Evolutionary conservation across 2,113 vertebrate genomes (phyloP).

Genomic region (Mugil cephalus): DNA sequence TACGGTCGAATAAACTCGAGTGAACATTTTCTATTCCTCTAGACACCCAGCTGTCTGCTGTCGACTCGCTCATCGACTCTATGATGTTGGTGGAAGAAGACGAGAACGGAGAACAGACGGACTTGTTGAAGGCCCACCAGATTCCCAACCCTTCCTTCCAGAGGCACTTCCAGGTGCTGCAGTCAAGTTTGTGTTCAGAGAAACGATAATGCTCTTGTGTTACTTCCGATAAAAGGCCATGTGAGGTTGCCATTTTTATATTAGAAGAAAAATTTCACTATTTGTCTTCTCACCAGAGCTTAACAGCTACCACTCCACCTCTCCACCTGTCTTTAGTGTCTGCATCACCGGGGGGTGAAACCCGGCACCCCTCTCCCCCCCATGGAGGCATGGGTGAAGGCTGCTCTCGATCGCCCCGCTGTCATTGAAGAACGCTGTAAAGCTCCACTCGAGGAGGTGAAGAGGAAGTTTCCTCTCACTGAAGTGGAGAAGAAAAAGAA

Average conservation of each 20-base stretch:
- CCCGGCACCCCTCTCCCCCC: slow-evolving; percentile 87
- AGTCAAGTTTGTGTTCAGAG: slow-evolving; percentile 2
- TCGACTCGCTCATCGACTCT: slow-evolving; percentile 92
- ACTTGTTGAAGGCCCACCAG: slow-evolving; percentile 89
- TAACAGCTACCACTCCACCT: slow-evolving; percentile 9
- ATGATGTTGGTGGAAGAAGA: slow-evolving; percentile 91
- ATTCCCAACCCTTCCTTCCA: slow-evolving; percentile 95
- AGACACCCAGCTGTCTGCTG: slow-evolving; percentile 89
- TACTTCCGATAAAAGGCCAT: too few species aligned
- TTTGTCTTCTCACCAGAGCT: not conserved
- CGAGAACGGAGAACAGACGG: slow-evolving; percentile 83
- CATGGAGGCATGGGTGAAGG: slow-evolving; percentile 87
- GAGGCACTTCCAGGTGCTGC: slow-evolving; percentile 93
- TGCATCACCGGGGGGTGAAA: slow-evolving; percentile 91
- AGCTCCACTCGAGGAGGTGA: slow-evolving; percentile 87
- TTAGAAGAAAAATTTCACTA: too few species aligned
- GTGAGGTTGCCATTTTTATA: too few species aligned
- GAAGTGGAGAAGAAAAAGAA: slow-evolving; percentile 91
- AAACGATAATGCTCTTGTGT: too few species aligned
- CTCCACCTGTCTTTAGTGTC: slow-evolving; percentile 83
- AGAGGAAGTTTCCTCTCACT: slow-evolving; percentile 89
- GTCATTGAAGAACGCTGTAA: slow-evolving; percentile 85
- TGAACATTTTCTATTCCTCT: slow-evolving; percentile 24
- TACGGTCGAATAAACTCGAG: not conserved
- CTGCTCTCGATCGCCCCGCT: slow-evolving; percentile 85